These are phyloP conservation scores for Gari tellinella DNA, from an alignment of 2,888 invertebrate species.

Conservation along the genomic window DNA sequence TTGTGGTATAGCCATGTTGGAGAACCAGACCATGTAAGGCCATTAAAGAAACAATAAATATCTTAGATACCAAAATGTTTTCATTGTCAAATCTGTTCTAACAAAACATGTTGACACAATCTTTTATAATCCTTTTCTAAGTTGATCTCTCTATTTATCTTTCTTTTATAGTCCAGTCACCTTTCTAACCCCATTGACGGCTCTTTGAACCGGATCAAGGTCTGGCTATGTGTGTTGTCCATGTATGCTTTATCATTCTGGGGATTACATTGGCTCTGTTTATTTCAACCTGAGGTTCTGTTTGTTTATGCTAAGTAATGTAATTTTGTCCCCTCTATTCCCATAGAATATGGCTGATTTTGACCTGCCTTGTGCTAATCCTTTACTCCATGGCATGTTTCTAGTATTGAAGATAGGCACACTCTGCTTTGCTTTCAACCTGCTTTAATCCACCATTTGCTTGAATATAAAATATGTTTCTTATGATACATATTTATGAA, in stretches of 20 bases:
- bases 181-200: conserved; percentile 22
- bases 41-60: conserved; percentile 1
- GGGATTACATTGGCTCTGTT: too few species aligned
- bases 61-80: conserved; percentile 21
- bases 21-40: not conserved
- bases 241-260: not conserved
- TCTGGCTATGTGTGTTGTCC: not conserved
- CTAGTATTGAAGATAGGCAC: too few species aligned
- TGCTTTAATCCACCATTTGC: too few species aligned
- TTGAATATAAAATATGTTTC: too few species aligned
- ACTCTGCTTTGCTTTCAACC: too few species aligned
- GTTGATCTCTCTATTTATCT: conserved; percentile 27
- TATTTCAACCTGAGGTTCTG: too few species aligned
- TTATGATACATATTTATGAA: too few species aligned
- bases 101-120: conserved; percentile 30
- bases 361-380: too few species aligned
- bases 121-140: conserved; percentile 21
- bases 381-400: too few species aligned
- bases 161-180: conserved; percentile 10
- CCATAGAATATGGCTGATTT: too few species aligned
- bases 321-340: too few species aligned
- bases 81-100: conserved; percentile 17
- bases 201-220: not conserved
- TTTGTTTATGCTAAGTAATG: too few species aligned
- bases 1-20: not conserved